These are phyloP conservation scores for Trichomalopsis sarcophagae DNA, from an alignment of 1,140 invertebrate species.

Conservation along the genomic window DNA sequence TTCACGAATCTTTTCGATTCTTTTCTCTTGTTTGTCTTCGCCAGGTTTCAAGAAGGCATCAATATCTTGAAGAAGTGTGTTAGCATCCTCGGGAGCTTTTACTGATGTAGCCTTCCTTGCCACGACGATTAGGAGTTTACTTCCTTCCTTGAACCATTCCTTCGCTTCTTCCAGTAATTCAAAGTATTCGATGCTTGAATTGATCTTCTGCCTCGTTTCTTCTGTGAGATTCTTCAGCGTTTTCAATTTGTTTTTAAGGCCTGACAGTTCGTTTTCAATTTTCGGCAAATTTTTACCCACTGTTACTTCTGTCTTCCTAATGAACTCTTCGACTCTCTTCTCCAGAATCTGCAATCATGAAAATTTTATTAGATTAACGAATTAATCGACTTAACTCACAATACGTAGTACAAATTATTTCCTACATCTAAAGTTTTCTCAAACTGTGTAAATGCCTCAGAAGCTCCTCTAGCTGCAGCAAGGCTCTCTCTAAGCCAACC, in stretches of 20 bases:
- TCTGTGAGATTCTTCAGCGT: constrained; percentile 82
- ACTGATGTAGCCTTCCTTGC: constrained; percentile 82
- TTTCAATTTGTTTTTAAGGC: constrained; percentile 83
- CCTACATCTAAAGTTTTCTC: constrained; percentile 87
- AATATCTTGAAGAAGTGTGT: constrained; percentile 79
- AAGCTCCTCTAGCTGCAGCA: constrained; percentile 81
- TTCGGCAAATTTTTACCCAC: constrained; percentile 77
- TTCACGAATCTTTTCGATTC: constrained; percentile 81
- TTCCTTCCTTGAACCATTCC: constrained; percentile 85
- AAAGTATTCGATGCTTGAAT: constrained; percentile 78
- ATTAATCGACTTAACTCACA: too few species aligned
- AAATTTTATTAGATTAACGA: background rate
- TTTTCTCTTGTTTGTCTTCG: constrained; percentile 80
- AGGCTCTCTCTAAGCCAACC: constrained; percentile 80
- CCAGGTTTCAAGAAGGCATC: constrained; percentile 82
- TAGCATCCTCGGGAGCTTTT: constrained; percentile 78
- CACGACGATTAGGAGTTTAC: constrained; percentile 81
- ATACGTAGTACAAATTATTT: constrained; percentile 40
- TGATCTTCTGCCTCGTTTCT: constrained; percentile 78
- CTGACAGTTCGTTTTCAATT: constrained; percentile 79
- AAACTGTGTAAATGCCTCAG: constrained; percentile 84
- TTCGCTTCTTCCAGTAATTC: constrained; percentile 78
- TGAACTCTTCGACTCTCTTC: constrained; percentile 83
- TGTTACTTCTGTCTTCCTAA: constrained; percentile 82
- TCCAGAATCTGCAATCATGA: constrained; percentile 79